Evolutionary conservation across 2,113 vertebrate species (phyloP).

Genomic region (Typhlomys cinereus): DNA sequence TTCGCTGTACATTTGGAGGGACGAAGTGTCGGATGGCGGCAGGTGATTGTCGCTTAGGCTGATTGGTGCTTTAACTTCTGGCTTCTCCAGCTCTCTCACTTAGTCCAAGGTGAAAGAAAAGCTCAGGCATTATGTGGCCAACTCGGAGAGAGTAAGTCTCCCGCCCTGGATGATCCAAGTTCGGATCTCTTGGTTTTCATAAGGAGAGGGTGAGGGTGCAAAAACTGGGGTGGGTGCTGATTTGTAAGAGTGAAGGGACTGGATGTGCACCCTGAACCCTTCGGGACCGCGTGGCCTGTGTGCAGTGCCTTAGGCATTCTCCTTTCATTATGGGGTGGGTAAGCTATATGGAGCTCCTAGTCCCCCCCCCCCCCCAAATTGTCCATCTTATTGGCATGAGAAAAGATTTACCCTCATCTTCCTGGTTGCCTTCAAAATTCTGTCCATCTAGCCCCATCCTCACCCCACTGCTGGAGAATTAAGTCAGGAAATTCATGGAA

Average conservation of each 20-base stretch:
- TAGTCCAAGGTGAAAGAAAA: neutral
- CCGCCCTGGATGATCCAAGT: accelerated
- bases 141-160: neutral
- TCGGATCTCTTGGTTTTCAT: neutral
- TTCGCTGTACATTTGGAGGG: neutral
- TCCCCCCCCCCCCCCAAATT: neutral
- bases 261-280: too few relatives aligned
- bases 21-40: neutral
- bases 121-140: neutral
- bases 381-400: neutral
- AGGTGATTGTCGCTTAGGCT: neutral
- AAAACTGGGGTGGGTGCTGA: accelerated
- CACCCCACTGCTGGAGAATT: neutral
- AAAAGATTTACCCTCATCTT: neutral
- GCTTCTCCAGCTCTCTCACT: neutral
- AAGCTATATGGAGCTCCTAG: neutral
- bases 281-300: neutral
- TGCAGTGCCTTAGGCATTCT: accelerated
- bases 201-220: neutral
- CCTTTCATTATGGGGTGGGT: neutral
- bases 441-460: too few relatives aligned
- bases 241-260: neutral
- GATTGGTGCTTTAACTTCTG: neutral
- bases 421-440: neutral
- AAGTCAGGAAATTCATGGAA: too few relatives aligned